phyloP scores from a whole-genome alignment of 2,888 invertebrate genomes.

The Embidobia sp. region DNA sequence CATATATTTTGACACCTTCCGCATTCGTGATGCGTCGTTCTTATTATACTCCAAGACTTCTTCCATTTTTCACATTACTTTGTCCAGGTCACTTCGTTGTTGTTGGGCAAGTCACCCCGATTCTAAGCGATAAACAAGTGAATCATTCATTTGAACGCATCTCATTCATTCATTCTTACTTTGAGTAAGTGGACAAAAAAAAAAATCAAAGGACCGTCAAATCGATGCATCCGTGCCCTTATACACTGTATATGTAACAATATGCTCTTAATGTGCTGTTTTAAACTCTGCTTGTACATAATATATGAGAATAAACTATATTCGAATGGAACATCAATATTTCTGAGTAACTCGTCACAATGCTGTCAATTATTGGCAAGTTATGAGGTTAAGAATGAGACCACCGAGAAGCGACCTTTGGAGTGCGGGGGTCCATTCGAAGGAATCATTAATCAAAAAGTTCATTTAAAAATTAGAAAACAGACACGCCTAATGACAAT shows the following conservation, averaged over 20 bases:
- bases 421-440: too few species aligned
- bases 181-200: conserved; percentile 36
- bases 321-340: conserved; percentile 25
- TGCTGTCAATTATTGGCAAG: conserved; percentile 42
- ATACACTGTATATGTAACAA: too few species aligned
- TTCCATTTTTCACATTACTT: conserved; percentile 25
- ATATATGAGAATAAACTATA: conserved; percentile 7
- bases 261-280: too few species aligned
- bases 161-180: conserved; percentile 37
- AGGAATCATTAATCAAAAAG: too few species aligned
- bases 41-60: conserved; percentile 10
- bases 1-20: conserved; percentile 44
- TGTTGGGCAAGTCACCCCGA: conserved; percentile 7
- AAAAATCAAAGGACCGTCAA: conserved; percentile 7
- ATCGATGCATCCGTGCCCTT: background rate
- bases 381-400: background rate
- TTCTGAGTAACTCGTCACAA: conserved; percentile 20
- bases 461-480: too few species aligned
- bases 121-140: conserved; percentile 19
- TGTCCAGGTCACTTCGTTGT: background rate
- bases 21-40: conserved; percentile 19
- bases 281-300: too few species aligned
- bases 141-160: conserved; percentile 14
- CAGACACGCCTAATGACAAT: too few species aligned
- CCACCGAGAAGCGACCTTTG: conserved; percentile 21